Evolutionary conservation across 2,888 invertebrate species (phyloP).

Genomic region (Drosophila meridiana): DNA sequence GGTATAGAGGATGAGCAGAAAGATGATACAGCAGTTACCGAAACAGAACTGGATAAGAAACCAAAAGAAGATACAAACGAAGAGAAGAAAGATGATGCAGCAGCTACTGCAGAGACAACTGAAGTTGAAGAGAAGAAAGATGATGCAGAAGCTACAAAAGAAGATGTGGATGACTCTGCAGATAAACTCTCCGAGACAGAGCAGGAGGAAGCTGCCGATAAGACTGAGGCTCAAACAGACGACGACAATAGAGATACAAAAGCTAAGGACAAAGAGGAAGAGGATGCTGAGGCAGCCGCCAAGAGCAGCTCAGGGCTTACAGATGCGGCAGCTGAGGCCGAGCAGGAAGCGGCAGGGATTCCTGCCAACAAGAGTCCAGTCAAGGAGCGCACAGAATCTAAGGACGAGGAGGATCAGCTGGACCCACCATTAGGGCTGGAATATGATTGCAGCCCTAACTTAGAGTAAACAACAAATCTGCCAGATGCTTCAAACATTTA

Average conservation of each 20-base stretch:
- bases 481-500: slow-evolving; percentile 7
- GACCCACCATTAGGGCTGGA: not conserved
- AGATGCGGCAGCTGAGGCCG: not conserved
- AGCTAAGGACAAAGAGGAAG: not conserved
- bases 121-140: not conserved
- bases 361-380: not conserved
- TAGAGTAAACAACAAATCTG: not conserved
- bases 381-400: no score
- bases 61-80: not conserved
- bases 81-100: not conserved
- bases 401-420: not conserved
- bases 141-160: not conserved
- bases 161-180: no score
- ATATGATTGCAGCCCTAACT: slow-evolving; percentile 17
- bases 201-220: not conserved
- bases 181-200: not conserved
- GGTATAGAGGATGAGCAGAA: not conserved
- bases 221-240: slow-evolving; percentile 21
- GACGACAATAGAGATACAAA: slow-evolving; percentile 1
- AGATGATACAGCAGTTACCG: not conserved
- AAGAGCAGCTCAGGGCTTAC: not conserved
- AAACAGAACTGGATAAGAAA: not conserved
- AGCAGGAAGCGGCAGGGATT: not conserved
- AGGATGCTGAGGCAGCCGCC: not conserved
- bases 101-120: not conserved